Evolutionary conservation across 2,797 vertebrate species (phyloP).

Genomic region (Otolemur crassicaudatus): DNA sequence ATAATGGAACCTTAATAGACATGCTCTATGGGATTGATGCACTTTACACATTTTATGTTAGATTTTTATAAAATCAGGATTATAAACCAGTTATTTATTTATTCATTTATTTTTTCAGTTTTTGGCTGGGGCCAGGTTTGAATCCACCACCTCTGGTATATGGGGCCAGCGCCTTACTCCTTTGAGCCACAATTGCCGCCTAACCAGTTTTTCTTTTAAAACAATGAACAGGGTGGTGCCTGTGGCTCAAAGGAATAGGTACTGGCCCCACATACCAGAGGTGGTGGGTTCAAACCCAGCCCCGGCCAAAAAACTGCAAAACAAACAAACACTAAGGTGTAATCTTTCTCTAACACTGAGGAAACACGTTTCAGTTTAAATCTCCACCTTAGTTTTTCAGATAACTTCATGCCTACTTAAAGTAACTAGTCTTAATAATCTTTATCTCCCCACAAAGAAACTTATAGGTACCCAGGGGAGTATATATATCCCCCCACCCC

Average conservation of each 20-base stretch:
- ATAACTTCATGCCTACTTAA: background rate
- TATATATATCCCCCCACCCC: background rate
- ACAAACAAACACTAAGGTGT: background rate
- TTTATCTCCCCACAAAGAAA: background rate
- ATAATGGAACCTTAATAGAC: background rate
- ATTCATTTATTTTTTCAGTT: too few relatives aligned
- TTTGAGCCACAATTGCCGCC: too few relatives aligned
- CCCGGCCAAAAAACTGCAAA: too few relatives aligned
- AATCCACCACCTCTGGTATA: too few relatives aligned
- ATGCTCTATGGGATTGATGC: background rate
- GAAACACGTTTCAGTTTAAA: background rate
- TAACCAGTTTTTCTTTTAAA: background rate
- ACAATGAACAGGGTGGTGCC: too few relatives aligned
- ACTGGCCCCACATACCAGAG: too few relatives aligned
- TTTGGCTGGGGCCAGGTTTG: too few relatives aligned
- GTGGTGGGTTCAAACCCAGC: too few relatives aligned
- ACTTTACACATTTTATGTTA: background rate
- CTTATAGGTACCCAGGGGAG: background rate
- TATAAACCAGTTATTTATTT: background rate
- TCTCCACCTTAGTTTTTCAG: background rate
- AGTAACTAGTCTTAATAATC: background rate
- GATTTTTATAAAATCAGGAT: background rate
- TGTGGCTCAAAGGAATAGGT: too few relatives aligned
- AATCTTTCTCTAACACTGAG: background rate
- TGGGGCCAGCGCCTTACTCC: too few relatives aligned